Percentiles rank a stretch among this genome's conserved stretches.
These are phyloP conservation scores for Synanthedon andrenaeformis DNA, from an alignment of 2,888 invertebrate genomes.

Conservation along the genomic window DNA sequence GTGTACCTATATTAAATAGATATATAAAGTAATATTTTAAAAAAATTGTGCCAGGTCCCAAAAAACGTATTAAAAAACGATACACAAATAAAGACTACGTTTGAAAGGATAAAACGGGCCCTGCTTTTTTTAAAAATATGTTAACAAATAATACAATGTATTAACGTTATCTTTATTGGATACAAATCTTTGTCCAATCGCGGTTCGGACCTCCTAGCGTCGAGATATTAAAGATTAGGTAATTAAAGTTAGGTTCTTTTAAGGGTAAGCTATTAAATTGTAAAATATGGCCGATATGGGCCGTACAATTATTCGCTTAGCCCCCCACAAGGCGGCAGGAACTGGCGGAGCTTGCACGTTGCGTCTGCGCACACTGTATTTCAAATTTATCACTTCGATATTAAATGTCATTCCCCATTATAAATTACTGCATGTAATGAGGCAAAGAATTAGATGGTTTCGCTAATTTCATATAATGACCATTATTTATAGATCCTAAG, in stretches of 20 bases:
- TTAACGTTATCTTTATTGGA: no score
- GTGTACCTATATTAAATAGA: no score
- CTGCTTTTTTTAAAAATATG: background rate
- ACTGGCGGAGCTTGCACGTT: conserved; percentile 7
- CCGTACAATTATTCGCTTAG: conserved; percentile 34
- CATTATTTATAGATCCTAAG: no score
- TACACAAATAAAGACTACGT: no score
- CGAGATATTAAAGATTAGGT: conserved; percentile 44
- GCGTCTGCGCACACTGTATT: conserved; percentile 25
- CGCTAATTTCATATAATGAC: no score
- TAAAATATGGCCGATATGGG: conserved; percentile 35
- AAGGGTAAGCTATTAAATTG: conserved; percentile 50
- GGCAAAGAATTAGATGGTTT: conserved; percentile 19
- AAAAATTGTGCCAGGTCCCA: no score
- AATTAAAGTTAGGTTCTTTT: conserved; percentile 57
- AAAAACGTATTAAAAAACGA: no score
- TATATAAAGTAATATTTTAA: no score
- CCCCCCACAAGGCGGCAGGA: conserved; percentile 43
- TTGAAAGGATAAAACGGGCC: no score
- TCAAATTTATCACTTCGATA: conserved; percentile 45
- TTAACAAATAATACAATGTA: no score
- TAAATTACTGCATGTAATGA: conserved; percentile 42
- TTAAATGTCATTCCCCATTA: conserved; percentile 50
- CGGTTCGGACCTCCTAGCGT: conserved; percentile 38
- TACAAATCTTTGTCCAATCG: background rate